phyloP scores from a whole-genome alignment of 2,113 vertebrate species.

The Poeciliopsis retropinna region DNA sequence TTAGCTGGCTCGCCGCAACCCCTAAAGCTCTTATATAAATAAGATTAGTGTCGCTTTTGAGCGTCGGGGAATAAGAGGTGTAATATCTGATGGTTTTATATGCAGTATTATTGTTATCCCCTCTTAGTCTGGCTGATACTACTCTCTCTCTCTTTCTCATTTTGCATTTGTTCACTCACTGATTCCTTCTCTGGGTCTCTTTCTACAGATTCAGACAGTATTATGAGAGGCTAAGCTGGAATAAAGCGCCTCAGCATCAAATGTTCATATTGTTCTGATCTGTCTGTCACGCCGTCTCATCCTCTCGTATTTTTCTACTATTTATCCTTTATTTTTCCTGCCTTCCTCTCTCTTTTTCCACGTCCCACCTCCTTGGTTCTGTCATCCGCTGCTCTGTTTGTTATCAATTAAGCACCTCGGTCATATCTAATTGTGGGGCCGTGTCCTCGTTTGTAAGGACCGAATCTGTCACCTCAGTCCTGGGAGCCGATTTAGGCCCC shows the following conservation, averaged over 20 bases:
- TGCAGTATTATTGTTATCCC: constrained; percentile 83
- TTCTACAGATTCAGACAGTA: constrained; percentile 68
- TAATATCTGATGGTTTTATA: constrained; percentile 85
- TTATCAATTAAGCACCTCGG: constrained; percentile 68
- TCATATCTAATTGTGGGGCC: constrained; percentile 66
- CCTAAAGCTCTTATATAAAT: constrained; percentile 85
- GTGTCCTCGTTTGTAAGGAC: constrained; percentile 38
- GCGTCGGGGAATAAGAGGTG: constrained; percentile 79
- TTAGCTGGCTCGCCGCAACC: constrained; percentile 68
- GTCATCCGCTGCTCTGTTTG: constrained; percentile 60
- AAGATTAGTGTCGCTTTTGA: constrained; percentile 83
- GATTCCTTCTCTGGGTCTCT: constrained; percentile 57
- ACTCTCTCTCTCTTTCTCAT: constrained; percentile 52
- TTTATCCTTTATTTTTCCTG: constrained; percentile 19
- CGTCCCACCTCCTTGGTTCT: constrained; percentile 27
- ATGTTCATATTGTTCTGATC: constrained; percentile 74
- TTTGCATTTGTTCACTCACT: constrained; percentile 57
- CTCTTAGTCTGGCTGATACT: constrained; percentile 77
- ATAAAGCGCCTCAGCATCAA: constrained; percentile 67
- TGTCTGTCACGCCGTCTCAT: constrained; percentile 49
- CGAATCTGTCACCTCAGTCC: constrained; percentile 56
- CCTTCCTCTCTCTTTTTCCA: constrained; percentile 4
- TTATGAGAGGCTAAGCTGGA: constrained; percentile 76
- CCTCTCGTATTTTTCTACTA: constrained; percentile 5
- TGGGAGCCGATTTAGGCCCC: constrained; percentile 67